Evolutionary conservation across 2,888 invertebrate species (phyloP).

Genomic region (Cantharis flavilabris): DNA sequence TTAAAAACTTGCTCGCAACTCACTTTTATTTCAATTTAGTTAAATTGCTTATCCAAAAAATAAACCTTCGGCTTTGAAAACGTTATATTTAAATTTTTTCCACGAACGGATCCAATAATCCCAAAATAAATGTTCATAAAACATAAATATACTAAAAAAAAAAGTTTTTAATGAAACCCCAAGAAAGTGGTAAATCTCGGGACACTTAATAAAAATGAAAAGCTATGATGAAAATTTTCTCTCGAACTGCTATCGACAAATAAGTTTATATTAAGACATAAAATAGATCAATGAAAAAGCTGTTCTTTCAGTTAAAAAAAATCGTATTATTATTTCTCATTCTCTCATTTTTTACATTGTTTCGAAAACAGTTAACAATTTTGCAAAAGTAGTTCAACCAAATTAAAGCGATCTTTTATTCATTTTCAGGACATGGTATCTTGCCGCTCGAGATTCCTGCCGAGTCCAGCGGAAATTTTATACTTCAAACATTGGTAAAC

Average conservation of each 20-base stretch:
- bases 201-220: background rate
- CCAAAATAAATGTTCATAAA: background rate
- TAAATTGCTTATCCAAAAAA: background rate
- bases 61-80: background rate
- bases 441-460: constrained; percentile 65
- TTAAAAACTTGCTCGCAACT: constrained; percentile 5
- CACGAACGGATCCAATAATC: background rate
- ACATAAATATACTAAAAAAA: background rate
- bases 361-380: background rate
- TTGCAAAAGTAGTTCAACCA: background rate
- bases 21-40: constrained; percentile 8
- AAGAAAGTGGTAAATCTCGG: background rate
- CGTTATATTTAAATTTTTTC: background rate
- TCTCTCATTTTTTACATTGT: background rate
- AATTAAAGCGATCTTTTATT: constrained; percentile 2
- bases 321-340: background rate
- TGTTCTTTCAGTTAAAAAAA: background rate
- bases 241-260: background rate
- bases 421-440: constrained; percentile 66
- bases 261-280: background rate
- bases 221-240: background rate
- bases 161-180: background rate
- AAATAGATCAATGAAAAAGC: background rate
- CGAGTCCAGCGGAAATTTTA: constrained; percentile 63
- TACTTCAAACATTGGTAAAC: constrained; percentile 65